Conservation (phyloP, 2,888 invertebrate species). For the Amiota minor region DNA sequence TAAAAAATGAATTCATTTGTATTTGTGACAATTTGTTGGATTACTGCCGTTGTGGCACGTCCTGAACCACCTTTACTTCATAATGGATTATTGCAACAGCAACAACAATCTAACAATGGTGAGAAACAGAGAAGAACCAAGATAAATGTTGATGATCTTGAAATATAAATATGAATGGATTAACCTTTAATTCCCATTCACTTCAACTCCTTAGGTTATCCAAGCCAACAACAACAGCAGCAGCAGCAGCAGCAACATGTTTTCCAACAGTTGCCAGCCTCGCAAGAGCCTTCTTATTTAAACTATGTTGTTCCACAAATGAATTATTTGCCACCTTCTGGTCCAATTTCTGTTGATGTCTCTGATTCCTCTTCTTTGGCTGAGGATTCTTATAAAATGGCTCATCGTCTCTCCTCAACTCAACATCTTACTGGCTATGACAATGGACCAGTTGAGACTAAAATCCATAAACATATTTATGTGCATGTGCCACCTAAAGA, state of each 20-base stretch:
- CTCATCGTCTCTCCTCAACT: constrained; percentile 61
- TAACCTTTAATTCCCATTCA: too few relatives aligned
- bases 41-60: constrained; percentile 63
- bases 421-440: constrained; percentile 61
- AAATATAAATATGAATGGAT: too few relatives aligned
- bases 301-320: constrained; percentile 53
- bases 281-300: constrained; percentile 55
- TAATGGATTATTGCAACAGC: constrained; percentile 68
- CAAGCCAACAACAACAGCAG: constrained; percentile 1
- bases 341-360: constrained; percentile 40
- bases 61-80: constrained; percentile 70
- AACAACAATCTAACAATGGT: constrained; percentile 59
- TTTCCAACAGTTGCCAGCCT: constrained; percentile 60
- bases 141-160: too few relatives aligned
- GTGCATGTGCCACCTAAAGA: constrained; percentile 72
- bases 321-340: constrained; percentile 47
- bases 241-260: constrained; percentile 68
- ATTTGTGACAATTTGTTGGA: constrained; percentile 66
- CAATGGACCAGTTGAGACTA: constrained; percentile 60
- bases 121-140: too few relatives aligned
- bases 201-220: too few relatives aligned
- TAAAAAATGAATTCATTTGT: constrained; percentile 67
- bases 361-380: not conserved
- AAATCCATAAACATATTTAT: constrained; percentile 71
- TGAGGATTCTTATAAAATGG: constrained; percentile 68